Evolutionary conservation across 2,797 vertebrate species (phyloP).

Genomic region (Clarias platycephalus): DNA sequence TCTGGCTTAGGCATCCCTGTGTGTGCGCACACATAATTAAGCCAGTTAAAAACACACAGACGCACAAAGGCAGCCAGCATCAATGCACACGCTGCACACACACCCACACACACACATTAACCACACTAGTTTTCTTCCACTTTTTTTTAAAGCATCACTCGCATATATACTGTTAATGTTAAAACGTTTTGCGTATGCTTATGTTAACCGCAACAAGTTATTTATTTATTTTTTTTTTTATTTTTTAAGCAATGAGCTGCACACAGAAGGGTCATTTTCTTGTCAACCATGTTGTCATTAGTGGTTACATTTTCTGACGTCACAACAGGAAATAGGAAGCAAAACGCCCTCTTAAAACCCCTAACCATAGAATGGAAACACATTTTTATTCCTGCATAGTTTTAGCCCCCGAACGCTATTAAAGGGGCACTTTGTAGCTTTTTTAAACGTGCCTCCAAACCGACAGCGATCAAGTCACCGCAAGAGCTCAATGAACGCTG

Average conservation of each 20-base stretch:
- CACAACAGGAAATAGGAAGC: conserved; percentile 15
- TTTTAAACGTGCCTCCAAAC: neutral
- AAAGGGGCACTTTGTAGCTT: neutral
- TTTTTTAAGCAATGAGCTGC: neutral
- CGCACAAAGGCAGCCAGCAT: conserved; percentile 21
- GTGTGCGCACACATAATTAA: conserved; percentile 56
- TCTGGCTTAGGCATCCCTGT: conserved; percentile 77
- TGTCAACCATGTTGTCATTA: conserved; percentile 6
- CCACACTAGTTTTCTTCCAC: neutral
- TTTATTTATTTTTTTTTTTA: neutral
- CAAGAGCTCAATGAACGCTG: too few species aligned
- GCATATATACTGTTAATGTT: neutral
- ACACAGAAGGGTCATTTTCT: neutral
- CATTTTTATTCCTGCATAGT: neutral
- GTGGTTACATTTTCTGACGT: neutral
- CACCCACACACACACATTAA: conserved; percentile 15
- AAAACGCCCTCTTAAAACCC: neutral
- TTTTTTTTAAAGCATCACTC: neutral
- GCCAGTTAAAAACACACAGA: conserved; percentile 43
- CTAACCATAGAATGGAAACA: neutral
- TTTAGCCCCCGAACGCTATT: neutral
- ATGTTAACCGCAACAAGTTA: neutral
- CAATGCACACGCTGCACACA: neutral
- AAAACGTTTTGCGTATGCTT: neutral
- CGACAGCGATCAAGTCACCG: too few species aligned